These are phyloP conservation scores for Sturmia bella DNA, from an alignment of 2,888 invertebrate genomes.

Conservation along the genomic window DNA sequence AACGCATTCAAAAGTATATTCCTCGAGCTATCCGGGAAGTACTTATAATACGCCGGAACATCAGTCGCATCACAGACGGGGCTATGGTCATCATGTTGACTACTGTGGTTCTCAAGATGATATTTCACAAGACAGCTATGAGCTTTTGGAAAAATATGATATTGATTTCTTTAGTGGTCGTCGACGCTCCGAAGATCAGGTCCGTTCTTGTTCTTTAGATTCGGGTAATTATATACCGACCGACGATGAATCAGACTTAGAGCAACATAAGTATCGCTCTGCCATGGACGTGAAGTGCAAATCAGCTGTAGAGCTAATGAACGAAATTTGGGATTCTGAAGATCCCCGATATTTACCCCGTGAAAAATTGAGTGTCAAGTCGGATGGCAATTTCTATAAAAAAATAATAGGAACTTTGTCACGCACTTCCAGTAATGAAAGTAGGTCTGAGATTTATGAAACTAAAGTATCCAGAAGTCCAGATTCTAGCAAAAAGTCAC, in stretches of 20 bases:
- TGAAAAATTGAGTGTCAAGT: conserved; percentile 87
- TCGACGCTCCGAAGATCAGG: conserved; percentile 82
- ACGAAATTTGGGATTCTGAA: conserved; percentile 90
- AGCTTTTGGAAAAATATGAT: conserved; percentile 89
- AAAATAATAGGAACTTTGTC: conserved; percentile 86
- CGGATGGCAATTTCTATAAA: conserved; percentile 88
- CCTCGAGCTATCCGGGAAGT: conserved; percentile 93
- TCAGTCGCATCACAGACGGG: conserved; percentile 81
- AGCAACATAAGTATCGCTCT: conserved; percentile 84
- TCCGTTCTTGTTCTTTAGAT: conserved; percentile 88
- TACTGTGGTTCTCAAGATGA: conserved; percentile 90
- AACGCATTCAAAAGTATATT: conserved; percentile 89
- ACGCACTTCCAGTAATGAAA: conserved; percentile 87
- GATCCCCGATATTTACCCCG: conserved; percentile 89
- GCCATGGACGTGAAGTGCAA: conserved; percentile 85
- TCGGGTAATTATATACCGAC: conserved; percentile 90
- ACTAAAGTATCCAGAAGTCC: conserved; percentile 86
- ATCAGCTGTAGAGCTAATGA: conserved; percentile 87
- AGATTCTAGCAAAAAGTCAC: conserved; percentile 86
- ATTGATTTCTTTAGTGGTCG: conserved; percentile 79
- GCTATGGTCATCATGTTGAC: conserved; percentile 83
- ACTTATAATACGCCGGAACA: conserved; percentile 84
- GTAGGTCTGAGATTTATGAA: conserved; percentile 87
- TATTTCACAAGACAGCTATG: conserved; percentile 93
- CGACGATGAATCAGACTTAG: conserved; percentile 86